A percentile compares a stretch with the other conserved stretches of the same genome.
Conservation (phyloP, 2,888 invertebrate species). For the Zonitis immaculata region DNA sequence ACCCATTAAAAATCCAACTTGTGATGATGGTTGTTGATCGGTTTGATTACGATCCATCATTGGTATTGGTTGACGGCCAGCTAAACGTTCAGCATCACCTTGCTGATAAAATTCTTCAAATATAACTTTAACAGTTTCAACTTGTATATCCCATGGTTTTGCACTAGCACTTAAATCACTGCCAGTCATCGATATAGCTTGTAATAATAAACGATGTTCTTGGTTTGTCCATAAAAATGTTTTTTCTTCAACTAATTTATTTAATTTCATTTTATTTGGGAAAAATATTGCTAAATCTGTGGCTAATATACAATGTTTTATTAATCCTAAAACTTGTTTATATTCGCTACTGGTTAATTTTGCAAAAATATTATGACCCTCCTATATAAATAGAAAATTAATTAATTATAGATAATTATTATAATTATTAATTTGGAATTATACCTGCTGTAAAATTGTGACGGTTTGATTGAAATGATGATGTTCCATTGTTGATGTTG, state of each 20-base stretch:
- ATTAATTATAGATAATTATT: not conserved
- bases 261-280: slow-evolving; percentile 64
- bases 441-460: slow-evolving; percentile 73
- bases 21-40: slow-evolving; percentile 69
- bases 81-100: slow-evolving; percentile 49
- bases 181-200: slow-evolving; percentile 78
- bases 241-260: slow-evolving; percentile 51
- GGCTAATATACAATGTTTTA: slow-evolving; percentile 79
- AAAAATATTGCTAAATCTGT: slow-evolving; percentile 81
- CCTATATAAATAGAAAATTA: slow-evolving; percentile 50
- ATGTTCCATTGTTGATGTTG: slow-evolving; percentile 82
- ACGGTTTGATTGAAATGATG: slow-evolving; percentile 88
- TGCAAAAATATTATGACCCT: slow-evolving; percentile 80
- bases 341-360: slow-evolving; percentile 67
- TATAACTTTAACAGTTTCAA: slow-evolving; percentile 72
- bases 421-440: not conserved
- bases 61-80: slow-evolving; percentile 60
- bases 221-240: slow-evolving; percentile 61
- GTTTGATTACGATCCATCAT: slow-evolving; percentile 66
- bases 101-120: slow-evolving; percentile 80
- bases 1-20: slow-evolving; percentile 76
- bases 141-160: slow-evolving; percentile 79
- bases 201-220: slow-evolving; percentile 65
- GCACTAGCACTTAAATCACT: slow-evolving; percentile 79
- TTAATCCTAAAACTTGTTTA: slow-evolving; percentile 68